Base-by-base conservation (phyloP, 2,797 vertebrate species). In the Acipenser transmontanus region DNA sequence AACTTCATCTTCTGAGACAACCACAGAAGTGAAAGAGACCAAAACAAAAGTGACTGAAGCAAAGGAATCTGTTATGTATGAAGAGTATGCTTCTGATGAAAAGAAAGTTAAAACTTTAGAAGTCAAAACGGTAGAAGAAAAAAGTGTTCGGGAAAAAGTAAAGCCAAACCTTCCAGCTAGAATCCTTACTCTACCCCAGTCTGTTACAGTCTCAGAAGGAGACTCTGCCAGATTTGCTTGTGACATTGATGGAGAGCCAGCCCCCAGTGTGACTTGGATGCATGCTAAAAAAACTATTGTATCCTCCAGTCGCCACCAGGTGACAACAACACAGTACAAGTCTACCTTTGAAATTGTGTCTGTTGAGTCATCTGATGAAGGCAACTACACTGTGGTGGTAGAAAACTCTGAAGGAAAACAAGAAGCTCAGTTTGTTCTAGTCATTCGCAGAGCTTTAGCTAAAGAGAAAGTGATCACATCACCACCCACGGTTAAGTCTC, bases 351-450 rank as follows among this genome's bases (percentile, higher is more conserved):
- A 97, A 81, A 99, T 99, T 73, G 88, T 89, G 50, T 82, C 80
- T 0, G 97, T 95, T 59, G 93, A 97, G 70, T 71, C 65, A 49
- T 92, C 93, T 0, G 97, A 99, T 80, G 96, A 94, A 82, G 97
- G 97, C 76, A 92, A 67, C 80, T 99, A 99, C 74, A 90, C 84
- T 0, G 81, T 98, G 69, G 75, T 94, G 56, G 94, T 95, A 7
- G 91, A 98, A 81, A 99, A 99, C 20, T 74, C 86, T 3, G 88
- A 90, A 71, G 94, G 96, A 54, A 93, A 84, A 75, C 93, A 98
- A 77, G 96, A 96, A 82, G 93, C 93, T 0, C 82, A 92, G 70
- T 99, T 99, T 71, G 95, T 85, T 72, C 82, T 99, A 76, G 93
- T 90, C 1, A 81, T 99, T 72, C 91, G 90, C 66, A 94, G 88